These are phyloP conservation scores for Cyclopterus lumpus DNA, from an alignment of 2,797 vertebrate genomes.

Conservation along the genomic window DNA sequence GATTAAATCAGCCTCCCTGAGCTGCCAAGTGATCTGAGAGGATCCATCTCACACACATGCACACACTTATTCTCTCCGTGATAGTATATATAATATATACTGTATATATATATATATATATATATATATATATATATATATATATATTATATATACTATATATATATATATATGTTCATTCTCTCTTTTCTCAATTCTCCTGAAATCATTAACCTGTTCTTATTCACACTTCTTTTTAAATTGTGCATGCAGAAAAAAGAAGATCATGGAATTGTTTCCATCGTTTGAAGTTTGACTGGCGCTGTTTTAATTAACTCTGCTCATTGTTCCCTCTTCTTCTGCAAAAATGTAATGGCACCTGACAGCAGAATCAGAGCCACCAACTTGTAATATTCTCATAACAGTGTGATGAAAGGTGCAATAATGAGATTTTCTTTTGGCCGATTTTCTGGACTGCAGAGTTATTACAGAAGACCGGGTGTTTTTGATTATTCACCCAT, in stretches of 20 bases:
- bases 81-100: not conserved
- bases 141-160: too few relatives aligned
- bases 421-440: not conserved
- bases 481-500: not conserved
- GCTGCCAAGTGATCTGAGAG: conserved; percentile 49
- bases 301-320: not conserved
- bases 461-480: too few relatives aligned
- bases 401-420: not conserved
- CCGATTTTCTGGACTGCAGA: not conserved
- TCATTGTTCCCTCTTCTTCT: not conserved
- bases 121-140: too few relatives aligned
- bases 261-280: not conserved
- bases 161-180: not conserved
- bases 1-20: conserved; percentile 56
- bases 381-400: not conserved
- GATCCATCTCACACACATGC: conserved; percentile 26
- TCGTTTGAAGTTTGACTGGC: not conserved
- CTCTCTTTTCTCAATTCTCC: not conserved
- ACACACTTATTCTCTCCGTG: not conserved
- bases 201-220: not conserved
- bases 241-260: not conserved
- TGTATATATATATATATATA: too few relatives aligned
- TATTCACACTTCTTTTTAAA: not conserved
- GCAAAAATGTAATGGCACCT: not conserved
- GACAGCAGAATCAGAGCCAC: not conserved